phyloP scores from a whole-genome alignment of 2,797 vertebrate species.

The Sorex maritimensis region DNA sequence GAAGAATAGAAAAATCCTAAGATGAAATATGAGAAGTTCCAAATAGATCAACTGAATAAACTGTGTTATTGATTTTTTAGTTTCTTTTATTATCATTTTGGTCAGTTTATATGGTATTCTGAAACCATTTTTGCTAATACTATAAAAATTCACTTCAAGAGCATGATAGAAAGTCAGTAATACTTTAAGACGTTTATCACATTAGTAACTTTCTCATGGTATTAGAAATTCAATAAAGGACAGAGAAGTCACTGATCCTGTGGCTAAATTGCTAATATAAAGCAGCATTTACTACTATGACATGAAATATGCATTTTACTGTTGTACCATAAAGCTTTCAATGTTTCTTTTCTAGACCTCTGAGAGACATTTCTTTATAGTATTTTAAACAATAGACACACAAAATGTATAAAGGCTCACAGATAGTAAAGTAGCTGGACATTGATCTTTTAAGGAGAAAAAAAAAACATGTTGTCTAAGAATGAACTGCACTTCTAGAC shows the following conservation, averaged over 20 bases:
- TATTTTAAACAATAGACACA: constrained; percentile 72
- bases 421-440: constrained; percentile 65
- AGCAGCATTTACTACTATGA: constrained; percentile 75
- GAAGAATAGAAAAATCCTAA: constrained; percentile 62
- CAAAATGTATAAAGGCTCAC: constrained; percentile 72
- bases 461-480: constrained; percentile 36
- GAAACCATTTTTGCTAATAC: constrained; percentile 85
- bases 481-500: constrained; percentile 11
- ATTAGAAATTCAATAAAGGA: constrained; percentile 86
- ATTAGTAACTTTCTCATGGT: constrained; percentile 87
- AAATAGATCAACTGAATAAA: constrained; percentile 66
- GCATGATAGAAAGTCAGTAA: constrained; percentile 88
- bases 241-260: constrained; percentile 85
- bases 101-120: constrained; percentile 82
- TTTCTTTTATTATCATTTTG: constrained; percentile 82
- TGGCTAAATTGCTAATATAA: constrained; percentile 85
- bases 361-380: constrained; percentile 22
- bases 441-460: constrained; percentile 70
- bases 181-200: constrained; percentile 86
- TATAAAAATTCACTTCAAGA: constrained; percentile 89
- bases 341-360: constrained; percentile 73
- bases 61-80: constrained; percentile 79
- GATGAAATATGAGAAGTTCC: constrained; percentile 67
- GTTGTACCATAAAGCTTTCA: constrained; percentile 73
- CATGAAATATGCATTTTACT: constrained; percentile 85